These are phyloP conservation scores for Pogonocherus hispidulus DNA, from an alignment of 2,888 invertebrate genomes.

Conservation along the genomic window DNA sequence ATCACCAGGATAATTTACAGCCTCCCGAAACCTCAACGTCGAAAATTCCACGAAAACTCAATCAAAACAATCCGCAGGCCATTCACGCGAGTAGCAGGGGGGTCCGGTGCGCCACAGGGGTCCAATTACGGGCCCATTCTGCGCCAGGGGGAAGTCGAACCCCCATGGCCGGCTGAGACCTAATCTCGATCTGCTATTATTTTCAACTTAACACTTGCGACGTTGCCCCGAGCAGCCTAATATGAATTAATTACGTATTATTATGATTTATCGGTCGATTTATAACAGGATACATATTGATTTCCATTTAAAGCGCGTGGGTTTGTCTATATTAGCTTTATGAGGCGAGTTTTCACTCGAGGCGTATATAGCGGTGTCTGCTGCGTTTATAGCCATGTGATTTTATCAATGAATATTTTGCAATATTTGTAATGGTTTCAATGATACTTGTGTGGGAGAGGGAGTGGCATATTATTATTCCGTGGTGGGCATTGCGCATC, in stretches of 20 bases:
- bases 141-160: constrained; percentile 53
- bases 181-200: constrained; percentile 57
- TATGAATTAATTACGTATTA: constrained; percentile 49
- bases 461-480: no score
- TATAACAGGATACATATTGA: constrained; percentile 32
- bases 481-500: no score
- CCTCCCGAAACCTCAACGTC: constrained; percentile 43
- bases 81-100: constrained; percentile 54
- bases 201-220: constrained; percentile 60
- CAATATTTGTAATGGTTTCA: no score
- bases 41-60: constrained; percentile 48
- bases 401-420: no score
- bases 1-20: constrained; percentile 40
- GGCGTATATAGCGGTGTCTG: neutral
- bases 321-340: constrained; percentile 16
- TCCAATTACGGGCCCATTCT: constrained; percentile 69
- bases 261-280: constrained; percentile 47
- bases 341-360: constrained; percentile 2
- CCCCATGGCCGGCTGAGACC: constrained; percentile 56
- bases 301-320: constrained; percentile 30
- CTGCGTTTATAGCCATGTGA: neutral
- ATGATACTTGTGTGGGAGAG: no score
- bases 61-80: constrained; percentile 51
- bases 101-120: constrained; percentile 62
- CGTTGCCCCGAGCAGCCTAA: constrained; percentile 45